Conservation (phyloP, 53 echinoderm and acorn worm genomes). For the Zoroaster sp. region DNA sequence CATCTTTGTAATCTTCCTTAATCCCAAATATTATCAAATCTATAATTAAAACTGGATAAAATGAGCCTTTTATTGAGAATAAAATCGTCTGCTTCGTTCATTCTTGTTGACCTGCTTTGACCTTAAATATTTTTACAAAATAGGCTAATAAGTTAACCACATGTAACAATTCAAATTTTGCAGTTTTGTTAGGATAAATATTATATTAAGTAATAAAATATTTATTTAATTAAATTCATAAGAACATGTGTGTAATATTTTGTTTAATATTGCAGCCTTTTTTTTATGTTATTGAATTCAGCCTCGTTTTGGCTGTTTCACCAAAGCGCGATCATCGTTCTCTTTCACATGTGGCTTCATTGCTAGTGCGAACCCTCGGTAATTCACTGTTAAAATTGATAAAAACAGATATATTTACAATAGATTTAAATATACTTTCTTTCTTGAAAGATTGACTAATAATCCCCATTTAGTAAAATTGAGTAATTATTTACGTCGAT, state of each 20-base stretch:
- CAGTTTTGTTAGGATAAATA: no score
- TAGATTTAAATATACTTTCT: no score
- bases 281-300: not conserved
- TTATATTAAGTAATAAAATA: not conserved
- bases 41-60: not conserved
- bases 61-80: not conserved
- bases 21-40: not conserved
- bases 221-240: not conserved
- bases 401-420: no score
- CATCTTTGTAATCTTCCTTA: conserved; percentile 20
- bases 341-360: conserved; percentile 59
- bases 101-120: not conserved
- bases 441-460: no score
- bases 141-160: not conserved
- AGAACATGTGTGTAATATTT: not conserved
- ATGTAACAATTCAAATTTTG: not conserved
- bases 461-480: no score
- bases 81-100: conserved; percentile 31
- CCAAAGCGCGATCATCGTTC: conserved; percentile 35
- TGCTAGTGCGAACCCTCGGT: conserved; percentile 54
- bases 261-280: no score
- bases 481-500: no score
- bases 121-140: not conserved
- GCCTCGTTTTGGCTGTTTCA: not conserved
- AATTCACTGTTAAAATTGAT: conserved; percentile 11